phyloP scores from a whole-genome alignment of 2,888 invertebrate species.

The Timandra comae region DNA sequence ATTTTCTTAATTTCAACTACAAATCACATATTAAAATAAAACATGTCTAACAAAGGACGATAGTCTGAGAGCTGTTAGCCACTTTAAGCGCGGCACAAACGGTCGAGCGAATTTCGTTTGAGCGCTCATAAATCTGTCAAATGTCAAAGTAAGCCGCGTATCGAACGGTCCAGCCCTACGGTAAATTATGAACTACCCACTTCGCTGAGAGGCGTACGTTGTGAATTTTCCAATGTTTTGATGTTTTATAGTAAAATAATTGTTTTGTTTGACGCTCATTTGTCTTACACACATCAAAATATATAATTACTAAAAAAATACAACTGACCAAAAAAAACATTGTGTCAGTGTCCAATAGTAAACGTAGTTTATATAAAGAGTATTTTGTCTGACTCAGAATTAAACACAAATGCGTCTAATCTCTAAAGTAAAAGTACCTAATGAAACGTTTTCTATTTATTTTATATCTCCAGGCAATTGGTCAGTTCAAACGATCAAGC shows the following conservation, averaged over 20 bases:
- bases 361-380: no score
- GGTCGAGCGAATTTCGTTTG: constrained; percentile 58
- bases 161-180: constrained; percentile 60
- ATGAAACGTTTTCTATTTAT: no score
- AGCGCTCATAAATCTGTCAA: constrained; percentile 71
- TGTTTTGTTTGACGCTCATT: no score
- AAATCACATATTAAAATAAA: constrained; percentile 2
- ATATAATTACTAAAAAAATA: no score
- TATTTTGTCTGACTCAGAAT: no score
- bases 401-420: no score
- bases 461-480: neutral
- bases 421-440: no score
- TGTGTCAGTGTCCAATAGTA: no score
- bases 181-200: constrained; percentile 65
- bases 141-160: constrained; percentile 73
- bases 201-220: constrained; percentile 11
- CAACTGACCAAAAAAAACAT: no score
- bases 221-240: constrained; percentile 1
- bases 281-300: no score
- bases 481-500: no score
- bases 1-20: neutral
- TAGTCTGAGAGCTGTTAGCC: constrained; percentile 25
- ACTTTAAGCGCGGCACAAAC: constrained; percentile 41
- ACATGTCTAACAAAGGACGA: constrained; percentile 4
- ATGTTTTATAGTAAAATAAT: neutral